A percentile compares a stretch with the other conserved stretches of the same genome.
These are phyloP conservation scores for Polymixis lichenea DNA, from an alignment of 2,888 invertebrate genomes.

Conservation along the genomic window DNA sequence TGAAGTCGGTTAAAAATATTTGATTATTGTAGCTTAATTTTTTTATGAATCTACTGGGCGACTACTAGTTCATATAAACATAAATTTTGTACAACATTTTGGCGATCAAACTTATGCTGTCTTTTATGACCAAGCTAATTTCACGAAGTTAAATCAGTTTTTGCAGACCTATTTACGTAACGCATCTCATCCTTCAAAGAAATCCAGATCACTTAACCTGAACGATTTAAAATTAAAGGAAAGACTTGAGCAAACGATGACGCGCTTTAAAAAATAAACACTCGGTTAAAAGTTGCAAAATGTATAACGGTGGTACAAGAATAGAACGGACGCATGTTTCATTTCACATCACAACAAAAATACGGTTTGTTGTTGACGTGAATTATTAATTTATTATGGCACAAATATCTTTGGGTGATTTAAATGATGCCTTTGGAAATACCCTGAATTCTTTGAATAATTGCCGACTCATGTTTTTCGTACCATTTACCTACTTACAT, in stretches of 20 bases:
- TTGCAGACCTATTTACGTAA: conserved; percentile 7
- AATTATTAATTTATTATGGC: conserved; percentile 50
- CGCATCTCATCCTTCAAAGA: conserved; percentile 17
- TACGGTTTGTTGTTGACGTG: conserved; percentile 61
- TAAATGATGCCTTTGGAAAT: too few relatives aligned
- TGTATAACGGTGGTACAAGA: conserved; percentile 44
- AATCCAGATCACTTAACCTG: conserved; percentile 48
- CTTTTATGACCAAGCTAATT: neutral
- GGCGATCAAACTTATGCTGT: neutral
- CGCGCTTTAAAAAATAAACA: conserved; percentile 50
- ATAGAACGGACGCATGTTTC: conserved; percentile 57
- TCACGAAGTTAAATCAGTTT: neutral
- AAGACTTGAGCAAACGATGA: conserved; percentile 43
- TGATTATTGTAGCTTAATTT: too few relatives aligned
- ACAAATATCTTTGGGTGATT: conserved; percentile 32
- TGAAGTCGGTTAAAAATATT: too few relatives aligned
- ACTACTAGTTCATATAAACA: too few relatives aligned
- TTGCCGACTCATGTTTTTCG: neutral
- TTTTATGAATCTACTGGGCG: too few relatives aligned
- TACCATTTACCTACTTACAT: too few relatives aligned
- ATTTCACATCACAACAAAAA: conserved; percentile 49
- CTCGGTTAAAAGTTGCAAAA: conserved; percentile 56
- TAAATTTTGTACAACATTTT: neutral
- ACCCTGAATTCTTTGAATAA: neutral
- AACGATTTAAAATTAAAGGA: conserved; percentile 43